phyloP scores from a whole-genome alignment of 2,113 vertebrate species.

The Sardina pilchardus region DNA sequence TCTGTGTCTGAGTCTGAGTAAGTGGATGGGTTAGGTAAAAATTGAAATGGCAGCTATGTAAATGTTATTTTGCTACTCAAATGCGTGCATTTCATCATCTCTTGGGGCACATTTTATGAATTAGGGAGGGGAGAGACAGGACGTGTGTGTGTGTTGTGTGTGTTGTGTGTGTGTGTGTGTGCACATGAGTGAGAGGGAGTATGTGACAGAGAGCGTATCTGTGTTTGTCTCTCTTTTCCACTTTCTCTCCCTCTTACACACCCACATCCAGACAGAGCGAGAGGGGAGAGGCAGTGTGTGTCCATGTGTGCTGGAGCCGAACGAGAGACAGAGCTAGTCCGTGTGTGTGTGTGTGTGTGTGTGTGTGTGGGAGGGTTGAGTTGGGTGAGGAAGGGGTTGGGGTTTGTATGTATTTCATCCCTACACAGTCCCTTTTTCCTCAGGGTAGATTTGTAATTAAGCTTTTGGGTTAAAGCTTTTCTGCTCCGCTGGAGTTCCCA shows the following conservation, averaged over 20 bases:
- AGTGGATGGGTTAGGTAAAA: not conserved
- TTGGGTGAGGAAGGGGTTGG: not conserved
- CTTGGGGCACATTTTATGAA: not conserved
- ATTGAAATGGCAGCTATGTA: not conserved
- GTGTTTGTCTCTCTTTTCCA: not conserved
- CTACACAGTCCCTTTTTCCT: slow-evolving; percentile 22
- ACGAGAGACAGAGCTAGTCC: not conserved
- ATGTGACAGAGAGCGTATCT: not conserved
- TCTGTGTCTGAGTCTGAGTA: not conserved
- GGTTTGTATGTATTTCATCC: slow-evolving; percentile 20
- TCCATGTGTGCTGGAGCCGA: not conserved
- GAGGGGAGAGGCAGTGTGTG: not conserved
- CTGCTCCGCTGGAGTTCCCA: slow-evolving; percentile 12
- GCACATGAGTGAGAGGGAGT: not conserved
- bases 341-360: not conserved
- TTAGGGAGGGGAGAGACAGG: not conserved
- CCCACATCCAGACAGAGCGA: not conserved
- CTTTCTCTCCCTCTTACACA: not conserved
- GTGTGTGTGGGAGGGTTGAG: not conserved
- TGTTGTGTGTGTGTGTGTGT: not conserved
- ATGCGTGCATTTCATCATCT: not conserved
- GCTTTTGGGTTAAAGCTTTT: slow-evolving; percentile 16
- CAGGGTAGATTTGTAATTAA: slow-evolving; percentile 35
- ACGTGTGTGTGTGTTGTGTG: not conserved
- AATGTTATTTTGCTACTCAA: not conserved